Evolutionary conservation across 2,888 invertebrate species (phyloP).

Genomic region (Andrena praecox): DNA sequence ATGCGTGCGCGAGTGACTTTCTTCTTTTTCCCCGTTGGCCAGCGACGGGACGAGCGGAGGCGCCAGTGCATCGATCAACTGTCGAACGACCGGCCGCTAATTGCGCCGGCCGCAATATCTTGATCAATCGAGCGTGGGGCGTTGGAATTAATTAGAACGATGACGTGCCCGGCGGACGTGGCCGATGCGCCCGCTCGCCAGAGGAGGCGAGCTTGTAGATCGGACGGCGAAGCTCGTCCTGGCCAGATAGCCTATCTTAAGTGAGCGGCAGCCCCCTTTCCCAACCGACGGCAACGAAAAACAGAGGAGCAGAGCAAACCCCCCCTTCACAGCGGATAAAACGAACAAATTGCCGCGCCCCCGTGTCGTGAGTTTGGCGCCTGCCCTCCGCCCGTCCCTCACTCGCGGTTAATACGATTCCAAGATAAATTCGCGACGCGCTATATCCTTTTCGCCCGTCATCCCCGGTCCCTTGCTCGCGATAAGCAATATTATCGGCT

Average conservation of each 20-base stretch:
- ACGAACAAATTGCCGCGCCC: conserved; percentile 60
- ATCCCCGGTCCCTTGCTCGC: background rate
- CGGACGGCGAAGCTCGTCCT: conserved; percentile 47
- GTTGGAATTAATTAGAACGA: conserved; percentile 81
- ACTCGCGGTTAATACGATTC: conserved; percentile 35
- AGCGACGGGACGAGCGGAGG: conserved; percentile 52
- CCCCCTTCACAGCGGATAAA: conserved; percentile 58
- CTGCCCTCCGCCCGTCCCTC: conserved; percentile 13
- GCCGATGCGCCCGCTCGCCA: conserved; percentile 31
- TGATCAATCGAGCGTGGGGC: conserved; percentile 77
- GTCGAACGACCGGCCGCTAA: conserved; percentile 76
- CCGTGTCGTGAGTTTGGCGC: conserved; percentile 41
- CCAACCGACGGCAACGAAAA: conserved; percentile 24
- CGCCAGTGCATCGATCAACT: conserved; percentile 77
- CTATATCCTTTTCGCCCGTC: background rate
- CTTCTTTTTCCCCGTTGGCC: background rate
- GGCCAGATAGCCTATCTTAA: conserved; percentile 69
- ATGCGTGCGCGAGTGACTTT: background rate
- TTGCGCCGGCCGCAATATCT: conserved; percentile 76
- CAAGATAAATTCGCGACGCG: conserved; percentile 50
- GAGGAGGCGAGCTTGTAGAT: conserved; percentile 19
- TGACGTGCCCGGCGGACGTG: conserved; percentile 72
- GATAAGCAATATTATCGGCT: conserved; percentile 59
- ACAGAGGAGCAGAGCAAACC: conserved; percentile 30
- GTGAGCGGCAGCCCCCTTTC: conserved; percentile 61